Conservation (phyloP, 2,888 invertebrate genomes). For the Ceramica pisi region DNA sequence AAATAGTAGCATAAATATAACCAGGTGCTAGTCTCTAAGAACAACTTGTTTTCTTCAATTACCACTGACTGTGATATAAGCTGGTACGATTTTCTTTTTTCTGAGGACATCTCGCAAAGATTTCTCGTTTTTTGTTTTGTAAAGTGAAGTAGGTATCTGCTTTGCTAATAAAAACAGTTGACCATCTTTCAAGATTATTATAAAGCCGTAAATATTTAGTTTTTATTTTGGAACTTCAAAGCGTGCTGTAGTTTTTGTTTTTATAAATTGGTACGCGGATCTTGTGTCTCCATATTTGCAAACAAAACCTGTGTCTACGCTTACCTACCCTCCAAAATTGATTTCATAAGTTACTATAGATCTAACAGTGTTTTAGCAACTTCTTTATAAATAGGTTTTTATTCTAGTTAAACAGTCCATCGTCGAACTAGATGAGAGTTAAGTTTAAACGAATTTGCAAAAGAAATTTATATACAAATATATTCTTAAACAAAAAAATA, state of each 20-base stretch:
- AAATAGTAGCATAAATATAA: constrained; percentile 13
- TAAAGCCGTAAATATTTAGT: background rate
- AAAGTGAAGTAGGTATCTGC: no score
- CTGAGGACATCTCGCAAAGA: background rate
- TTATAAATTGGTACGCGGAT: constrained; percentile 14
- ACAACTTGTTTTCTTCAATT: constrained; percentile 44
- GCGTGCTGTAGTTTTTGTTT: constrained; percentile 5
- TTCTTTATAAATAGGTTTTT: no score
- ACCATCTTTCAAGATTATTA: constrained; percentile 17
- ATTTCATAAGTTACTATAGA: background rate
- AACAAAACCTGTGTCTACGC: no score
- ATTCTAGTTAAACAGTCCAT: no score
- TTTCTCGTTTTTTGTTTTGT: constrained; percentile 14
- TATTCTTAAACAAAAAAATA: constrained; percentile 1
- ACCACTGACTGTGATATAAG: constrained; percentile 25
- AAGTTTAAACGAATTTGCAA: background rate
- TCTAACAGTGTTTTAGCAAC: no score
- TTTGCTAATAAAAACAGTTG: constrained; percentile 10
- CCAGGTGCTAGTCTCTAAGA: constrained; percentile 29
- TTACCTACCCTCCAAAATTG: background rate
- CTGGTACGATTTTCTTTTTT: constrained; percentile 5
- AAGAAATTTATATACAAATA: no score
- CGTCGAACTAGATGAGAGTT: background rate
- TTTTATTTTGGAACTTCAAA: no score
- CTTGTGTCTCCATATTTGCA: background rate